phyloP scores from a whole-genome alignment of 2,113 vertebrate genomes.

The Carlito syrichta region DNA sequence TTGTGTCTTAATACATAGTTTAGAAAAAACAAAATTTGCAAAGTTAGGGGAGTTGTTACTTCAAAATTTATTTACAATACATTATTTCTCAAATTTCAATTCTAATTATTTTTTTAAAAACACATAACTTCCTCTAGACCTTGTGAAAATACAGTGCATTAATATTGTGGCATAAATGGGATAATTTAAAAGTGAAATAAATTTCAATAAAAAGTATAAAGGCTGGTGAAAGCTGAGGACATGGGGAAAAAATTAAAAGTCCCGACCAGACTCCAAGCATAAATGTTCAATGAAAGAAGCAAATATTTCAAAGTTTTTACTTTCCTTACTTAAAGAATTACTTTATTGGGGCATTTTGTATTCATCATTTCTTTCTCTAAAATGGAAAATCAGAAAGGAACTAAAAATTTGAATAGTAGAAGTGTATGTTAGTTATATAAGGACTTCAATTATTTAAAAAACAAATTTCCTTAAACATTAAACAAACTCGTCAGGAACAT shows the following conservation, averaged over 20 bases:
- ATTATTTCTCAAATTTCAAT: neutral
- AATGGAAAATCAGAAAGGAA: neutral
- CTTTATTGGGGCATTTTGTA: neutral
- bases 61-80: neutral
- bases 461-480: neutral
- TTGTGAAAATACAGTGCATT: neutral
- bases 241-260: neutral
- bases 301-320: neutral
- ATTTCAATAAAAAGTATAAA: neutral
- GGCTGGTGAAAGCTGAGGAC: neutral
- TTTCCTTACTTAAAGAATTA: neutral
- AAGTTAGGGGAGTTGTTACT: neutral
- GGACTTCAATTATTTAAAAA: neutral
- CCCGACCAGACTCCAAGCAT: neutral
- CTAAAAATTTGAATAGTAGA: neutral
- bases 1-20: neutral
- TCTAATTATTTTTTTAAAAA: neutral
- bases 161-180: neutral
- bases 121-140: neutral
- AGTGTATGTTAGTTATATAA: neutral
- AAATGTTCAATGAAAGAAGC: neutral
- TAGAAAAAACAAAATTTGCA: neutral
- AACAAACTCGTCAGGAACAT: neutral
- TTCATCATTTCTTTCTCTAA: neutral
- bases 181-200: neutral